Conservation (phyloP, 1,140 invertebrate genomes). For the Micrasema minimum region DNA sequence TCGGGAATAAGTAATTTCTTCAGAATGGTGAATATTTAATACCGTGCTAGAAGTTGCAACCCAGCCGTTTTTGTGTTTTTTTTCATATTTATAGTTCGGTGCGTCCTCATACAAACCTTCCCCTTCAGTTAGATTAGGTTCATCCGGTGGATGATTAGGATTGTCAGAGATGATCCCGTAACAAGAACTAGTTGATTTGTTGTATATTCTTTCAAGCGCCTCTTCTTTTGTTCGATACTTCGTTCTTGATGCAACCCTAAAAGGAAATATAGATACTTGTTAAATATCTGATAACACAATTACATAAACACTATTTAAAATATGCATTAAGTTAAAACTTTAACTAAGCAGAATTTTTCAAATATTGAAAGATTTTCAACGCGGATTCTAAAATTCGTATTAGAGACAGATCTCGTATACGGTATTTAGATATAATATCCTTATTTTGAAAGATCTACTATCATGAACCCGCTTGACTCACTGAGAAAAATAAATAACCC, state of each 20-base stretch:
- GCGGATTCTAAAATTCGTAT: too few species aligned
- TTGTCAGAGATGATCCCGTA: conserved; percentile 65
- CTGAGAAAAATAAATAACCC: too few species aligned
- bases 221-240: conserved; percentile 67
- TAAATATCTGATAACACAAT: background rate
- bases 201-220: conserved; percentile 65
- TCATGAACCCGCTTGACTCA: too few species aligned
- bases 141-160: conserved; percentile 57
- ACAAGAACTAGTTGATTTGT: conserved; percentile 64
- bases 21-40: conserved; percentile 14
- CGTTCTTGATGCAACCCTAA: conserved; percentile 62
- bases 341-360: too few species aligned
- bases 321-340: too few species aligned
- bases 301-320: too few species aligned
- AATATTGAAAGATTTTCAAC: too few species aligned
- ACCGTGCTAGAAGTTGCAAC: conserved; percentile 10
- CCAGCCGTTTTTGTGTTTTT: conserved; percentile 33
- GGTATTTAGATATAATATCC: too few species aligned
- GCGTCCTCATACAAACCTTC: conserved; percentile 45
- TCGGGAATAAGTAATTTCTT: conserved; percentile 55
- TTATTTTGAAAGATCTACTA: too few species aligned
- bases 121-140: conserved; percentile 47
- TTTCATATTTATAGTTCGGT: conserved; percentile 5
- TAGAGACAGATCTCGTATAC: too few species aligned
- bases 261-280: conserved; percentile 50